Conservation (phyloP, 1,140 invertebrate genomes). For the Microplitis demolitor region DNA sequence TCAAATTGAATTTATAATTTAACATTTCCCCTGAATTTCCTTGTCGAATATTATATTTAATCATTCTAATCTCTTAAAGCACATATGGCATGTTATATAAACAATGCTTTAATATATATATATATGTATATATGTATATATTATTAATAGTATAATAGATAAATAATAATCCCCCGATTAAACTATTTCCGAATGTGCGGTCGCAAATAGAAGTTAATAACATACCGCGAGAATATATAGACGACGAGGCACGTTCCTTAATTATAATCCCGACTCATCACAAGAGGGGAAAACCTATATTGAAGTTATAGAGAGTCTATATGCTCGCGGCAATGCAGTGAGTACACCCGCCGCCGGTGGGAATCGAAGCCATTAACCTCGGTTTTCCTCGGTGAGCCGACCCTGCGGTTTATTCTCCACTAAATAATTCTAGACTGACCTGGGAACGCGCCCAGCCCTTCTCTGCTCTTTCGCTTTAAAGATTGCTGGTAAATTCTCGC, state of each 20-base stretch:
- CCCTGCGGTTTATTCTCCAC: slow-evolving; percentile 31
- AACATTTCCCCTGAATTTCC: too few species aligned
- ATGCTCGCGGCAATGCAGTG: slow-evolving; percentile 5
- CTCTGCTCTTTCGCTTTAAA: background rate
- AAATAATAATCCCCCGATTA: background rate
- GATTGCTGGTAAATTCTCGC: slow-evolving; percentile 10
- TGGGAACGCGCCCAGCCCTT: background rate
- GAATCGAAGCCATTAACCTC: slow-evolving; percentile 36
- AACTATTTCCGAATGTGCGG: background rate
- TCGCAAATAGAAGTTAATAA: background rate
- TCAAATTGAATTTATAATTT: too few species aligned
- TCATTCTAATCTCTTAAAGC: too few species aligned
- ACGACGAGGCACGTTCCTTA: background rate
- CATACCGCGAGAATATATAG: background rate
- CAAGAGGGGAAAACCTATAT: slow-evolving; percentile 7
- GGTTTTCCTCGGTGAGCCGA: slow-evolving; percentile 21
- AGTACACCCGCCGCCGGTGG: slow-evolving; percentile 38
- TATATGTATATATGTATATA: background rate
- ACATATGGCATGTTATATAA: too few species aligned
- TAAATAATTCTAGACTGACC: slow-evolving; percentile 33
- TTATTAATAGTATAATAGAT: background rate
- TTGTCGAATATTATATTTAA: too few species aligned
- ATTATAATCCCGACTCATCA: slow-evolving; percentile 3
- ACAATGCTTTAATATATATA: too few species aligned
- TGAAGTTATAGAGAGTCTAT: background rate